Evolutionary conservation across 1,140 invertebrate genomes (phyloP), one percentile per base, ranked within the genome.

Genomic region (Bombus picipes): DNA sequence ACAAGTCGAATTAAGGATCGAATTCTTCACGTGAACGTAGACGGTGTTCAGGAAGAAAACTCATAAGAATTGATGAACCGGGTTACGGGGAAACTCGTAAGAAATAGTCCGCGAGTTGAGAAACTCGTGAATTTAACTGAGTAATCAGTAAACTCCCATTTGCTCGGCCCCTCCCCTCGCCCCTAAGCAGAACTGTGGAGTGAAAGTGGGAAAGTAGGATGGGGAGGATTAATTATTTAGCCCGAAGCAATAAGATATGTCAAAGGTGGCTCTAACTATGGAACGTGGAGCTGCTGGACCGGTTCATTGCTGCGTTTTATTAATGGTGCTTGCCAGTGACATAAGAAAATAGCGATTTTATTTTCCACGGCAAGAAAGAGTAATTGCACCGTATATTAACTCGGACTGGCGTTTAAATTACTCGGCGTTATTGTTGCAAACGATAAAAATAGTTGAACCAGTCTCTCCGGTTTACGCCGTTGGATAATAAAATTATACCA

Each of bases 91-190:
- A 39, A 10, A 62, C 28, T 13, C 28, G 66, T 68, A 68, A 53
- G 70, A 72, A 83, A 83, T 79, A 79, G 82, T 87, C 80, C 32
- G 53, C 76, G 39, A 76, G 82, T 75, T 65, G 76, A 32, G 82
- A 71, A 87, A 85, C 82, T 87, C 86, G 82, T 85, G 86, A 85
- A 87, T 85, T 85, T 84, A 87, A 87, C 85, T 79, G 85, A 87
- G 81, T 87, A 87, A 87, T 87, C 85, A 84, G 85, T 87, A 84
- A 87, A 87, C 85, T 87, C 75, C 81, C 81, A 84, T 84, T 53
- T 87, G 84, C 81, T 71, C 75, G 41, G 18, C 34, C 41, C 68
- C 73, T 25, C 77, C 57, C 34, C 8, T 32, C 39, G 62, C 37
- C 32, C 18, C 39, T 25, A 25, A 37, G 25, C 71, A 75, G 18